phyloP scores from a whole-genome alignment of 2,113 vertebrate genomes.

The Bubo scandiacus region DNA sequence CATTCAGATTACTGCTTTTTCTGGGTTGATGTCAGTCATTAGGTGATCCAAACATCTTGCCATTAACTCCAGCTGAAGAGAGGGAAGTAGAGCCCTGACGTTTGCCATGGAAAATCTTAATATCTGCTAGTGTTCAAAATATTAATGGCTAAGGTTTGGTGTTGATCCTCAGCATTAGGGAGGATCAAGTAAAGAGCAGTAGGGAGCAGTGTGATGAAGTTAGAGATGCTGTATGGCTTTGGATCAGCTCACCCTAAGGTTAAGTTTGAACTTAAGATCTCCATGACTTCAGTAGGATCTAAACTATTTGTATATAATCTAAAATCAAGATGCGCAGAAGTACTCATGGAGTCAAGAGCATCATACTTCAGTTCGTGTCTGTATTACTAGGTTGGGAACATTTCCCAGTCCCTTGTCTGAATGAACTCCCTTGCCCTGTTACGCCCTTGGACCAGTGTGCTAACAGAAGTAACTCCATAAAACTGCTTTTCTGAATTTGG shows the following conservation, averaged over 20 bases:
- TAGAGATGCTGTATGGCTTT: not conserved
- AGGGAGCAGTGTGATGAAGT: not conserved
- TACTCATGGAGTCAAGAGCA: not conserved
- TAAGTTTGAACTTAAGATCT: not conserved
- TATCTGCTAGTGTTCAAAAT: not conserved
- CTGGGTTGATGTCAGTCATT: not conserved
- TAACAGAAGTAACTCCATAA: not conserved
- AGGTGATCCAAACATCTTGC: not conserved
- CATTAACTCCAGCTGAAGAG: not conserved
- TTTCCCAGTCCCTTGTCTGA: not conserved
- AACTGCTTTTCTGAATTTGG: not conserved
- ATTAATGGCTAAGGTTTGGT: not conserved
- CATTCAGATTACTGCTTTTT: not conserved
- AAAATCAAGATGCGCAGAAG: not conserved
- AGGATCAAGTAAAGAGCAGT: not conserved
- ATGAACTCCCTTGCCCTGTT: not conserved
- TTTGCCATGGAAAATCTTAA: not conserved
- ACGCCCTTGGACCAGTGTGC: not conserved
- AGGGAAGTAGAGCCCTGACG: not conserved
- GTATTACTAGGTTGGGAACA: not conserved
- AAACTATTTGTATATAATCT: not conserved
- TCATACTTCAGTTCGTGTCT: not conserved
- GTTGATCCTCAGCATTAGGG: not conserved
- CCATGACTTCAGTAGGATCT: not conserved
- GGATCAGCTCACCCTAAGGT: not conserved